phyloP scores from a whole-genome alignment of 92 coral and sea anemone species.

The Palythoa caribaeorum region DNA sequence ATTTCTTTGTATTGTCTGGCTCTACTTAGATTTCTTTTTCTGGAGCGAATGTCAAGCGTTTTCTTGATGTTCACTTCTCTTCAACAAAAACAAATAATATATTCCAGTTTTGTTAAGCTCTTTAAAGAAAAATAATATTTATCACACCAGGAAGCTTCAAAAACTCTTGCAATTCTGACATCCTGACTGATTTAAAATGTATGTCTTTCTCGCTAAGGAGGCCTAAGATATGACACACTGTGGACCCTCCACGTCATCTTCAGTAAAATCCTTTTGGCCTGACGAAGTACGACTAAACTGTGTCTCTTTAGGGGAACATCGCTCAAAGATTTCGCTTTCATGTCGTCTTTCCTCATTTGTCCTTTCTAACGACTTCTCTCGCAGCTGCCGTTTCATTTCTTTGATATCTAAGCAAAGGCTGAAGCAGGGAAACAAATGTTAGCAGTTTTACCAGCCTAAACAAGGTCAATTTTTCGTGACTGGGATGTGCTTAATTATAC shows the following conservation, averaged over 20 bases:
- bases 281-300: not conserved
- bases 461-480: too few species aligned
- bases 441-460: not conserved
- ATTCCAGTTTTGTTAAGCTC: too few species aligned
- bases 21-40: too few species aligned
- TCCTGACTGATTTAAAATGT: too few species aligned
- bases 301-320: not conserved
- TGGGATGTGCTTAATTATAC: too few species aligned
- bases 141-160: too few species aligned
- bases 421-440: not conserved
- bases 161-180: too few species aligned
- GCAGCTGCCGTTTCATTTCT: slow-evolving; percentile 22
- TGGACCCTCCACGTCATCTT: not conserved
- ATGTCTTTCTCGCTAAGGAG: not conserved
- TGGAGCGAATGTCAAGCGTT: too few species aligned
- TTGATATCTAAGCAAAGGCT: slow-evolving; percentile 5
- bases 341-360: not conserved
- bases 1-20: too few species aligned
- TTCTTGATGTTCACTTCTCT: too few species aligned
- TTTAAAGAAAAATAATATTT: too few species aligned
- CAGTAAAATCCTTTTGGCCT: not conserved
- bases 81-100: too few species aligned
- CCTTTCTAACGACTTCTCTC: not conserved
- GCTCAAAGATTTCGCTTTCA: not conserved
- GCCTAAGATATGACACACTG: not conserved